Evolutionary conservation across 2,888 invertebrate species (phyloP).

Genomic region (Polymixis lichenea): DNA sequence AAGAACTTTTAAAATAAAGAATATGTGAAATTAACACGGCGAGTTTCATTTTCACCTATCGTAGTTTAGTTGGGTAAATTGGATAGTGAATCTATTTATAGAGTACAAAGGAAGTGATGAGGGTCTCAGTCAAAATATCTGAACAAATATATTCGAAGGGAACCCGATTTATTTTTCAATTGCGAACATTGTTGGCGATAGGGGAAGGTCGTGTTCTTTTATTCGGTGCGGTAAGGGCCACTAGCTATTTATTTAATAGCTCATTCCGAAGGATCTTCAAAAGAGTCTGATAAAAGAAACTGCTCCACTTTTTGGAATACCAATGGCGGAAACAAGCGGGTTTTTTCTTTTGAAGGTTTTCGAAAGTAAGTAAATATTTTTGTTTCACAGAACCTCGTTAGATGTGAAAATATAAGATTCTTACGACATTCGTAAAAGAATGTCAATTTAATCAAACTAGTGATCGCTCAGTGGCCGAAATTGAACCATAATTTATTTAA

Average conservation of each 20-base stretch:
- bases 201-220: slow-evolving; percentile 70
- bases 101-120: slow-evolving; percentile 51
- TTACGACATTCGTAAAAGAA: neutral
- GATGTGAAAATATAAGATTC: neutral
- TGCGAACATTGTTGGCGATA: slow-evolving; percentile 58
- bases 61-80: slow-evolving; percentile 14
- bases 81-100: slow-evolving; percentile 33
- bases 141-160: slow-evolving; percentile 56
- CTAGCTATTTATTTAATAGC: slow-evolving; percentile 77
- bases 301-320: slow-evolving; percentile 69
- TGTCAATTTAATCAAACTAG: neutral
- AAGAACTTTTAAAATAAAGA: slow-evolving; percentile 67
- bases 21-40: slow-evolving; percentile 55
- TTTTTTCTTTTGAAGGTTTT: slow-evolving; percentile 68
- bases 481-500: no score
- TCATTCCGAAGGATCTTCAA: slow-evolving; percentile 72
- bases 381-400: slow-evolving; percentile 40
- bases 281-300: slow-evolving; percentile 72
- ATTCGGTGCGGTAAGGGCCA: slow-evolving; percentile 67
- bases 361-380: slow-evolving; percentile 68
- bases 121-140: slow-evolving; percentile 56
- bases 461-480: no score
- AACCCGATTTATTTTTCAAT: slow-evolving; percentile 68
- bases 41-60: slow-evolving; percentile 58
- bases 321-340: slow-evolving; percentile 65